Evolutionary conservation across 1,140 invertebrate species (phyloP).

Genomic region (Pentalonia nigronervosa): DNA sequence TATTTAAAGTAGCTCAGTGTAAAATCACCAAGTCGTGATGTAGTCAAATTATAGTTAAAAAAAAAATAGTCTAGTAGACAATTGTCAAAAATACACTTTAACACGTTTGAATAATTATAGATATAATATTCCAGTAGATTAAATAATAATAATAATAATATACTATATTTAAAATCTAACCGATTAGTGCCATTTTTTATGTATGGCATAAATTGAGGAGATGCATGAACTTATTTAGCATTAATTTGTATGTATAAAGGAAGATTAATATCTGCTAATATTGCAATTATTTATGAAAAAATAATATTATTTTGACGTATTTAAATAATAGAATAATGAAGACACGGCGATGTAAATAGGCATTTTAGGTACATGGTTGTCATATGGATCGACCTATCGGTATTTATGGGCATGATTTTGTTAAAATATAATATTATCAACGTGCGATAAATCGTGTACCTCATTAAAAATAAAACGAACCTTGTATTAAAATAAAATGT

Average conservation of each 20-base stretch:
- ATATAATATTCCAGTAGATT: too few species aligned
- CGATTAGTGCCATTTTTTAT: too few species aligned
- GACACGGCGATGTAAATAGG: neutral
- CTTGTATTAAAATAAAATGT: neutral
- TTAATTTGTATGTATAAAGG: neutral
- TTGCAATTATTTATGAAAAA: too few species aligned
- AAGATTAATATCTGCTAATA: neutral
- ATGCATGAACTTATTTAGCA: neutral
- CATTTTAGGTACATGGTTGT: neutral
- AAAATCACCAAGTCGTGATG: too few species aligned
- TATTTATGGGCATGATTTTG: neutral
- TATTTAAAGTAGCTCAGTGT: too few species aligned
- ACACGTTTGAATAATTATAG: neutral
- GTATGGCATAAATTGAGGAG: too few species aligned
- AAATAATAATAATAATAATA: too few species aligned
- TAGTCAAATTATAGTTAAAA: neutral
- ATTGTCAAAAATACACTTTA: neutral
- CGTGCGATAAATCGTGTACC: neutral
- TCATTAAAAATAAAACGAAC: neutral
- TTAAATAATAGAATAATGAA: neutral
- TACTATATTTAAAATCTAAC: neutral
- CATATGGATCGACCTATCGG: neutral
- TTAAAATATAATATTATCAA: neutral
- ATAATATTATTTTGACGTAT: neutral
- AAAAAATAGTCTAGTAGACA: neutral